phyloP scores from a whole-genome alignment of 2,797 vertebrate species.

The Gymnoscopelus braueri region DNA sequence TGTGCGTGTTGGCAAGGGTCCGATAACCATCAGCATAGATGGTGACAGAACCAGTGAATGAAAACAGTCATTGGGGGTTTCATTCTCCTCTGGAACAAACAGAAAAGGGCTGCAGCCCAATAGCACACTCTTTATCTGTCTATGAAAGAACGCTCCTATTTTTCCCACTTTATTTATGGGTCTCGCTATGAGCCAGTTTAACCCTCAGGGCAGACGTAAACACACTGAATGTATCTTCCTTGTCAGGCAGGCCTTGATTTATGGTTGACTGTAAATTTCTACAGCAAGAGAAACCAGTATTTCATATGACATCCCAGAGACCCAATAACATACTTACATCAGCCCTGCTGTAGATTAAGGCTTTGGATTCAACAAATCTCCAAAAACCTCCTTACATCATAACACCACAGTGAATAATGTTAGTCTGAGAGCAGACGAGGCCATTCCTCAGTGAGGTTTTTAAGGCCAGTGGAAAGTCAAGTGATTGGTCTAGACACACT shows the following conservation, averaged over 20 bases:
- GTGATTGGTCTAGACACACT: background rate
- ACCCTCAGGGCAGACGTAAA: background rate
- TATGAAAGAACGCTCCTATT: background rate
- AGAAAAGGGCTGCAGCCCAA: conserved; percentile 7
- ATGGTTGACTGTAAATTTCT: background rate
- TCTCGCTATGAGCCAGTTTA: background rate
- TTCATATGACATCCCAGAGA: background rate
- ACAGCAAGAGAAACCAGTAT: background rate
- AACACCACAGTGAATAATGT: conserved; percentile 34
- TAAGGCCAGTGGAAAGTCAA: conserved; percentile 36
- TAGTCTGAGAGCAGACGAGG: conserved; percentile 22
- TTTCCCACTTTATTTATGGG: background rate
- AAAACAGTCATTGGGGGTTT: too few relatives aligned
- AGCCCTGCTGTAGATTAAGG: background rate
- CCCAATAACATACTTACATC: conserved; percentile 2
- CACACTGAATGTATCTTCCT: background rate
- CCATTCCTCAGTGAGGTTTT: conserved; percentile 36
- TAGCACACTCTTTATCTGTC: conserved; percentile 1
- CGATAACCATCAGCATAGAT: conserved; percentile 32
- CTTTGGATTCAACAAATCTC: background rate
- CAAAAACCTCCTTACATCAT: conserved; percentile 13
- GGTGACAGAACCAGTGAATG: conserved; percentile 24
- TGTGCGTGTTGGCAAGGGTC: conserved; percentile 21
- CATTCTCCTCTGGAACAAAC: conserved; percentile 12
- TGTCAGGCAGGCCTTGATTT: background rate